Evolutionary conservation across 2,888 invertebrate species (phyloP), one percentile per base, ranked within the genome.

Genomic region (Clitarchus hookeri): DNA sequence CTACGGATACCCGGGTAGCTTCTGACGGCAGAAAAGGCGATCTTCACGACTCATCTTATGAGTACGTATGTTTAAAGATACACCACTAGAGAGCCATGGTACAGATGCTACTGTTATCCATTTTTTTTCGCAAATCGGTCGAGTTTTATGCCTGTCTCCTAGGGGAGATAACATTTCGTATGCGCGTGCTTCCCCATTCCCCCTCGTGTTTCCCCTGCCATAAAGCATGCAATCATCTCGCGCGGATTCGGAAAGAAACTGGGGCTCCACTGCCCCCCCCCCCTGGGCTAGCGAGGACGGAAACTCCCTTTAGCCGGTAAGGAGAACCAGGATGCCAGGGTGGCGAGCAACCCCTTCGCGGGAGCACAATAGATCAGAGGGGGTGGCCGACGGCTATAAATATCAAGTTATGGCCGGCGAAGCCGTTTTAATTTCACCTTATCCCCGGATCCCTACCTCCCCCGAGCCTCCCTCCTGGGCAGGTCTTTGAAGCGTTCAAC

Each of bases 331-430:
- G 65, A 23, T 65, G 65, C 19, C 48, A 48, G 48, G 65, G 65
- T 65, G 65, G 65, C 65, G 65, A 23, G 3, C 65, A 65, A 65
- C 65, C 65, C 65, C 65, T 65, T 65, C 65, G 23, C n/a, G 65
- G 65, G 13, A 65, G 65, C 65, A 65, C 65, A 65, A 65, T 65
- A 65, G 65, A 65, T 65, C 65, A 65, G 65, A 65, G 65, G 65
- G 65, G 65, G 65, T 23, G 65, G 65, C 65, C 13, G 65, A 23
- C 65, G 65, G 65, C 65, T 65, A 65, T 65, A 65, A 65, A 65
- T 65, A 65, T 65, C 65, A 65, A 65, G 65, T 65, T 65, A 65
- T 65, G 65, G 65, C 65, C 65, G 65, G 65, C 65, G 65, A 65
- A 65, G 65, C 65, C 65, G 65, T 65, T 65, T 65, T 65, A 65